Evolutionary conservation across 2,888 invertebrate species (phyloP).

Genomic region (Lasioglossum figueresi): DNA sequence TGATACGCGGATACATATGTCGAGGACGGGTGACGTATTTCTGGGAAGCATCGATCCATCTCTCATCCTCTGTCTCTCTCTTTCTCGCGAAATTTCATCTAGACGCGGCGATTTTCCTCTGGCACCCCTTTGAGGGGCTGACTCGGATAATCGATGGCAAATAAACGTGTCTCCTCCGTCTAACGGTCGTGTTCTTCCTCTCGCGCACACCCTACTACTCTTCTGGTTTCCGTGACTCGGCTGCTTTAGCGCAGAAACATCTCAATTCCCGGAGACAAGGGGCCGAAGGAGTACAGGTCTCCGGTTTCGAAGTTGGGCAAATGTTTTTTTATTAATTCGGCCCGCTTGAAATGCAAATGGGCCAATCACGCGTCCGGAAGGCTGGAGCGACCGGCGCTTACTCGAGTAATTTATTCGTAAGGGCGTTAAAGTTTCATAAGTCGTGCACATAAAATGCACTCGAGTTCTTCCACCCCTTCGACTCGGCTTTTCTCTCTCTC

Average conservation of each 20-base stretch:
- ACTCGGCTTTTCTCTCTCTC: slow-evolving; percentile 7
- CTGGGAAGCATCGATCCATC: slow-evolving; percentile 49
- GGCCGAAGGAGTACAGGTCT: neutral
- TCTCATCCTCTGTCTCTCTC: neutral
- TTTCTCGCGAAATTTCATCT: slow-evolving; percentile 23
- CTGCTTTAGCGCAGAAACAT: neutral
- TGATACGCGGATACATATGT: slow-evolving; percentile 48
- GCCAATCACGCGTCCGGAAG: slow-evolving; percentile 69
- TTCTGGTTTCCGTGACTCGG: slow-evolving; percentile 1
- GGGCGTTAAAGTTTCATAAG: slow-evolving; percentile 81
- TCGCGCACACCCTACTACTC: neutral
- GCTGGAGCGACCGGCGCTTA: slow-evolving; percentile 66
- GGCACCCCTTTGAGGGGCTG: neutral
- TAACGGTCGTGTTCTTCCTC: neutral
- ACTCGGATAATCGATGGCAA: slow-evolving; percentile 10
- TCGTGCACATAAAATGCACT: slow-evolving; percentile 79
- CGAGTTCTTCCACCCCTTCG: slow-evolving; percentile 55
- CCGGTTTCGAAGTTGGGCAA: slow-evolving; percentile 34
- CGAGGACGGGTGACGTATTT: slow-evolving; percentile 40
- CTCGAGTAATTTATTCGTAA: slow-evolving; percentile 76
- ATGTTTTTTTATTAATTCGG: slow-evolving; percentile 62
- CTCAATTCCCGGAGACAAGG: neutral
- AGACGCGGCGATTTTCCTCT: neutral
- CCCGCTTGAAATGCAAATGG: slow-evolving; percentile 69
- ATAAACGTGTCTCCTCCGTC: neutral